phyloP scores from a whole-genome alignment of 2,888 invertebrate genomes.

The Heliconius cydno region DNA sequence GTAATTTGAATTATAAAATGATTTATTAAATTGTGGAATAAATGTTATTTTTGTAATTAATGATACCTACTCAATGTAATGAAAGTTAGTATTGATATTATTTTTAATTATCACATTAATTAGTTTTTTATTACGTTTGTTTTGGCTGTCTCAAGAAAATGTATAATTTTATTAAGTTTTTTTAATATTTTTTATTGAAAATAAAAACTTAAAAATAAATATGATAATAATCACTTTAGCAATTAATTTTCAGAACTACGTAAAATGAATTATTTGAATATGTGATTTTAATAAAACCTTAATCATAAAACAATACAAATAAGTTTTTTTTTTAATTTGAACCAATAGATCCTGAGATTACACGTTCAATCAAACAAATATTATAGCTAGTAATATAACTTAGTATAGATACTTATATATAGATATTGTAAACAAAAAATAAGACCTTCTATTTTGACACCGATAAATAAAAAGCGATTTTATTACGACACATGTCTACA shows the following conservation, averaged over 20 bases:
- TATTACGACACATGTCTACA: conserved; percentile 13
- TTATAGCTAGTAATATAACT: not conserved
- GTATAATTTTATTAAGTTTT: not conserved
- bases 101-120: not conserved
- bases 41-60: too few species aligned
- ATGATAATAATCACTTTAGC: not conserved
- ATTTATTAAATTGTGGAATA: not conserved
- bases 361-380: not conserved
- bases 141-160: not conserved
- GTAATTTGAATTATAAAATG: not conserved
- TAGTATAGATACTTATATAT: not conserved
- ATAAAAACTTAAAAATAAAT: not conserved
- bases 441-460: not conserved
- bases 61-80: too few species aligned
- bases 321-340: not conserved
- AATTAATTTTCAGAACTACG: not conserved
- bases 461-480: conserved; percentile 18
- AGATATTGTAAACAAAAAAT: not conserved
- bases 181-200: not conserved
- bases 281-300: not conserved
- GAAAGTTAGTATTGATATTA: not conserved
- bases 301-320: not conserved
- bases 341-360: not conserved
- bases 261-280: too few species aligned
- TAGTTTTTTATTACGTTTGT: not conserved